These are phyloP conservation scores for Thamnaconus septentrionalis DNA, from an alignment of 2,113 vertebrate genomes.

Conservation along the genomic window DNA sequence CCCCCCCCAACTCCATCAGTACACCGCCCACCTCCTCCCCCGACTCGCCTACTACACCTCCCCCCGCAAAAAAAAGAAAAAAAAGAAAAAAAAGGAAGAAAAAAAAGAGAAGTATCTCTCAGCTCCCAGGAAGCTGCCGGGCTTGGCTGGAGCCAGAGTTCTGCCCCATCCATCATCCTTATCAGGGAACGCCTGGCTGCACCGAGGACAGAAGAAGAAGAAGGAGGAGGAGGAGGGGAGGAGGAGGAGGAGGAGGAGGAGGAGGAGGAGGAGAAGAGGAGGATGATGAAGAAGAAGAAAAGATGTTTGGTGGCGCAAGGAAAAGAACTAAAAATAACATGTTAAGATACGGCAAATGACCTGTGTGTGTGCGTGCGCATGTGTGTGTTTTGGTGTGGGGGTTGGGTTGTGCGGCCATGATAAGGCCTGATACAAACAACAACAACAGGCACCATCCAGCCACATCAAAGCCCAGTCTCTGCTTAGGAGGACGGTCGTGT, in stretches of 20 bases:
- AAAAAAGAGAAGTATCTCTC: conserved; percentile 58
- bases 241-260: not conserved
- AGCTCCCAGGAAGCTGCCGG: conserved; percentile 81
- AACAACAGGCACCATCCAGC: conserved; percentile 75
- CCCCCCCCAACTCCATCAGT: not conserved
- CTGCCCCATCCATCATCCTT: conserved; percentile 92
- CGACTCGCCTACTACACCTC: not conserved
- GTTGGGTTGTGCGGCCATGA: conserved; percentile 36
- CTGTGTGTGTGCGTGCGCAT: not conserved
- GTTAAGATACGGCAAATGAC: not conserved
- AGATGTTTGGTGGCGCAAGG: not conserved
- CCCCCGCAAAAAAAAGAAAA: conserved; percentile 4
- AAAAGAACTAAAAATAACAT: not conserved
- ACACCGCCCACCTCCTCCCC: not conserved
- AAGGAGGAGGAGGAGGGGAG: not conserved
- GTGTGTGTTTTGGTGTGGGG: not conserved
- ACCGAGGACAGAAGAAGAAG: conserved; percentile 24
- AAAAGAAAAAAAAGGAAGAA: too few species aligned
- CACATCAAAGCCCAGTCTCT: conserved; percentile 82
- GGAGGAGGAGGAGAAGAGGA: not conserved
- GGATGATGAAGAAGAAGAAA: not conserved
- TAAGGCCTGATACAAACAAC: conserved; percentile 80
- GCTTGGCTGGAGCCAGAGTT: conserved; percentile 87
- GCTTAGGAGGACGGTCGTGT: conserved; percentile 17
- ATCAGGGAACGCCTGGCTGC: conserved; percentile 83